Evolutionary conservation across 92 coral and sea anemone genomes (phyloP).

Genomic region (Virgularia gustaviana): DNA sequence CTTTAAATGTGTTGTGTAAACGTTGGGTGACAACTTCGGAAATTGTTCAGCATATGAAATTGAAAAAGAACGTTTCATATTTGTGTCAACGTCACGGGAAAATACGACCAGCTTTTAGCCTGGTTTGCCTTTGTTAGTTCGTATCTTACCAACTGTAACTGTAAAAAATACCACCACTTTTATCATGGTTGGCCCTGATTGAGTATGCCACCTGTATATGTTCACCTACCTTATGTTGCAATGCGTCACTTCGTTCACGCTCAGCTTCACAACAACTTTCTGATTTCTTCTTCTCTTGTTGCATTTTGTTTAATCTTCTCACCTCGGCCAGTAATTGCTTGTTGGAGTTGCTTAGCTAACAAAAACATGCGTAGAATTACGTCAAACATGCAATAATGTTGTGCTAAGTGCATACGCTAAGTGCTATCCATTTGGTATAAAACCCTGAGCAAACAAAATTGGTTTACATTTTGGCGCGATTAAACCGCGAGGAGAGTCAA

Average conservation of each 20-base stretch:
- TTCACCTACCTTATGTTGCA: conserved; percentile 28
- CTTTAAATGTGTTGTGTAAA: too few relatives aligned
- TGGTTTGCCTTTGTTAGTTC: too few relatives aligned
- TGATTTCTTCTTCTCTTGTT: background rate
- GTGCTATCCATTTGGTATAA: background rate
- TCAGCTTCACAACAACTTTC: conserved; percentile 31
- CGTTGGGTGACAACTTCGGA: too few relatives aligned
- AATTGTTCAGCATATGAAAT: too few relatives aligned
- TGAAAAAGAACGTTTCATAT: too few relatives aligned
- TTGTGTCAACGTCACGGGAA: too few relatives aligned
- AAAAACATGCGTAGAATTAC: background rate
- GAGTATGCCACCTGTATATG: too few relatives aligned
- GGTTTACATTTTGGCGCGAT: background rate
- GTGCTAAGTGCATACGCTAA: background rate
- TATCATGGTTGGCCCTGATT: too few relatives aligned
- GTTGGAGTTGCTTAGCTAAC: conserved; percentile 16
- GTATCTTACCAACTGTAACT: too few relatives aligned
- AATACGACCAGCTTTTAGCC: too few relatives aligned
- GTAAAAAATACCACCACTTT: too few relatives aligned
- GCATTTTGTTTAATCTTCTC: conserved; percentile 23
- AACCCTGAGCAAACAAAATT: background rate
- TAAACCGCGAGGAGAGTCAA: too few relatives aligned
- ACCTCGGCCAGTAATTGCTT: conserved; percentile 13
- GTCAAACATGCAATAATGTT: background rate
- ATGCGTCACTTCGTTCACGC: background rate